Percentiles rank a stretch among this genome's conserved stretches.
These are phyloP conservation scores for Loriculus beryllinus DNA, from an alignment of 2,797 vertebrate genomes.

Conservation along the genomic window DNA sequence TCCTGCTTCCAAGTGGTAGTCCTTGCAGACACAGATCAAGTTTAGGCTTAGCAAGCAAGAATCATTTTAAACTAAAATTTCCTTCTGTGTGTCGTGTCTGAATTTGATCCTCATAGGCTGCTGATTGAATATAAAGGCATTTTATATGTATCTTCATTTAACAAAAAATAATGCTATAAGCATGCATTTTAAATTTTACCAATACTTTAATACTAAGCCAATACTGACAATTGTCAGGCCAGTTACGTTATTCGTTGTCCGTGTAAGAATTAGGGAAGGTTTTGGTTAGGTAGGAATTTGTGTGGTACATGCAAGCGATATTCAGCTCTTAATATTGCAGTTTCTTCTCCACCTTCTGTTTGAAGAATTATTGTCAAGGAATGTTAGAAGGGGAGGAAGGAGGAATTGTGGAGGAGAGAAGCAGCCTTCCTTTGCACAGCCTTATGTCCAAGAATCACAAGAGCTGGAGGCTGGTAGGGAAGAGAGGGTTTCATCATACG, in stretches of 20 bases:
- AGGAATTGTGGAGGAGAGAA: not conserved
- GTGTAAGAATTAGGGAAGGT: not conserved
- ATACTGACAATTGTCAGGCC: not conserved
- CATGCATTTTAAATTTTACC: not conserved
- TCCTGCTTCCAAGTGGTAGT: not conserved
- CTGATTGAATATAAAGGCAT: not conserved
- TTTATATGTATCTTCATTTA: not conserved
- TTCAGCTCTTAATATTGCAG: not conserved
- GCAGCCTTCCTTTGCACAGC: not conserved
- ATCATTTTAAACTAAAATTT: not conserved
- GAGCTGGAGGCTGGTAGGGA: not conserved
- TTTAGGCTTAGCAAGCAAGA: not conserved
- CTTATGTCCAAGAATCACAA: not conserved
- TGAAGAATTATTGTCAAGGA: not conserved
- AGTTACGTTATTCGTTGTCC: not conserved
- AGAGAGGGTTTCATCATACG: not conserved
- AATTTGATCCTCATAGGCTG: not conserved
- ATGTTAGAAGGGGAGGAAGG: not conserved
- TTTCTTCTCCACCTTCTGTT: not conserved
- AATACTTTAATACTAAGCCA: not conserved
- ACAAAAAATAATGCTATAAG: not conserved
- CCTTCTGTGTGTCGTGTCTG: not conserved
- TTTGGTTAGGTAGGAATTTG: not conserved
- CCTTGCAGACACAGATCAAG: not conserved
- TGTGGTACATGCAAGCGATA: not conserved